A percentile compares a stretch with the other conserved stretches of the same genome.
phyloP scores from a whole-genome alignment of 2,888 invertebrate species.

The Sussaba pulchella region DNA sequence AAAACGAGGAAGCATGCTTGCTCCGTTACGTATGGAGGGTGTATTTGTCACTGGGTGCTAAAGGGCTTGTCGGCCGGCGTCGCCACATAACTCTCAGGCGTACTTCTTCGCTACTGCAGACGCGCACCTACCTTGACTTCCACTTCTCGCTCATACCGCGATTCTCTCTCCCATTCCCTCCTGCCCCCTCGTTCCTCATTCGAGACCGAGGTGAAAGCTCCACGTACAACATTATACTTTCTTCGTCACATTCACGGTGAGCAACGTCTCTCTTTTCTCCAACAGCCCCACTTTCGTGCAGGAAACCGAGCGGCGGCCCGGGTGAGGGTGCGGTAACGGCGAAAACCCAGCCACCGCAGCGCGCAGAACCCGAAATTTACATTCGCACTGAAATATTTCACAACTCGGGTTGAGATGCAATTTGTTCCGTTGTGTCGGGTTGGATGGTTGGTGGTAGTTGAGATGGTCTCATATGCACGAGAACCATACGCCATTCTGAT shows the following conservation, averaged over 20 bases:
- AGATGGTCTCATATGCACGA: conserved; percentile 19
- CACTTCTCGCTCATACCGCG: conserved; percentile 54
- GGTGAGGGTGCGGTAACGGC: no score
- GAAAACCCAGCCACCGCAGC: conserved; percentile 48
- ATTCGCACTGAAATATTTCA: conserved; percentile 75
- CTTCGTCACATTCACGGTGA: conserved; percentile 48
- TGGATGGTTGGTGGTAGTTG: conserved; percentile 22
- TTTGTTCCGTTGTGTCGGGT: conserved; percentile 75
- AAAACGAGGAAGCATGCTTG: conserved; percentile 22
- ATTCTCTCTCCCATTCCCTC: conserved; percentile 62
- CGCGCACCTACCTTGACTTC: conserved; percentile 48
- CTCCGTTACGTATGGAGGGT: conserved; percentile 69
- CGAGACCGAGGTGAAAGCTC: conserved; percentile 2
- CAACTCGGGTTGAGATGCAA: conserved; percentile 71
- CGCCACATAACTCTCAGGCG: conserved; percentile 77
- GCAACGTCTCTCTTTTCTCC: conserved; percentile 49
- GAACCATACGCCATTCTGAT: conserved; percentile 66
- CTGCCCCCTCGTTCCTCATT: conserved; percentile 49
- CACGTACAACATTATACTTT: conserved; percentile 61
- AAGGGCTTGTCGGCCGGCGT: conserved; percentile 78
- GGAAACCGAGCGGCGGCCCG: no score
- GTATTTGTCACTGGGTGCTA: conserved; percentile 80
- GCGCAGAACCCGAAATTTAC: conserved; percentile 70
- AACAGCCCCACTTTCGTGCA: no score
- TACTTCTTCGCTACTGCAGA: conserved; percentile 31